Evolutionary conservation across 2,113 vertebrate genomes (phyloP).

Genomic region (Gymnorhina tibicen): DNA sequence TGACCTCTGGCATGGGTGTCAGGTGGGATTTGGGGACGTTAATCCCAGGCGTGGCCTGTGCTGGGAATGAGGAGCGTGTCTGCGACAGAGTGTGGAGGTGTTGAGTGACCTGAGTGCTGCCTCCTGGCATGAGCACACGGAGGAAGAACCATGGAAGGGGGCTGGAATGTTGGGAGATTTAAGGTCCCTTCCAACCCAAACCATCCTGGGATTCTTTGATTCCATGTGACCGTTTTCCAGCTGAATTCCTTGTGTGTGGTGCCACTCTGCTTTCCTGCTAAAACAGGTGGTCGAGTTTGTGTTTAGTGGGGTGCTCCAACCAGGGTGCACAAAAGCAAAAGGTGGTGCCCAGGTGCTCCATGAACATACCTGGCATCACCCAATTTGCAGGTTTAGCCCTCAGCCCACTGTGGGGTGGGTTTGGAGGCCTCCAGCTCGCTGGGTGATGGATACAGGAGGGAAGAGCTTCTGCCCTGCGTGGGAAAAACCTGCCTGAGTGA

Average conservation of each 20-base stretch:
- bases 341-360: not conserved
- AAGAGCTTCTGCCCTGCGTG: not conserved
- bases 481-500: not conserved
- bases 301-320: not conserved
- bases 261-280: not conserved
- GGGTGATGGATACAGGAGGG: not conserved
- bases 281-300: accelerated
- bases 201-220: not conserved
- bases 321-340: not conserved
- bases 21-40: not conserved
- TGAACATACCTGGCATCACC: not conserved
- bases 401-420: accelerated
- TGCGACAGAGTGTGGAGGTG: not conserved
- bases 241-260: not conserved
- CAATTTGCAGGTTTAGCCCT: not conserved
- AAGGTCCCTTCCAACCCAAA: not conserved
- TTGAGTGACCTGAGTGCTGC: not conserved
- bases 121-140: not conserved
- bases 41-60: not conserved
- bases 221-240: not conserved
- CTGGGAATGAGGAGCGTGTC: accelerated
- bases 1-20: not conserved
- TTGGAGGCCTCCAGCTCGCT: not conserved
- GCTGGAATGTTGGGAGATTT: not conserved
- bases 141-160: not conserved